These are phyloP conservation scores for Rhinolophus sinicus DNA, from an alignment of 2,113 vertebrate genomes.

Conservation along the genomic window DNA sequence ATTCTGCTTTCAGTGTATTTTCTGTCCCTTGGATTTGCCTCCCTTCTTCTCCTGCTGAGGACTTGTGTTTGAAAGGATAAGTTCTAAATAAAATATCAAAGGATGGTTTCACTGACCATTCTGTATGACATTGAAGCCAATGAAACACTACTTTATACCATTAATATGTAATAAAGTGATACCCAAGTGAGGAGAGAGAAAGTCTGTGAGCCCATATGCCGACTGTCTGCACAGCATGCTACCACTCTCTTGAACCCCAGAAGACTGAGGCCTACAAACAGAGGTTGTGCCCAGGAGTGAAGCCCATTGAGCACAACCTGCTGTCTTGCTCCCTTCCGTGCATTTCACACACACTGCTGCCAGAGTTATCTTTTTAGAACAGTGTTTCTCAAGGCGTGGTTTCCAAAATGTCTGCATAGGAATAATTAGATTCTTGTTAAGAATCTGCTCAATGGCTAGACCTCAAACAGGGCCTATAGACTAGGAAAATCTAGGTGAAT, in stretches of 20 bases:
- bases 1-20: background rate
- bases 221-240: background rate
- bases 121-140: background rate
- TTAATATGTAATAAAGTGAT: background rate
- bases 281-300: fast-evolving
- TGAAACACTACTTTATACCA: background rate
- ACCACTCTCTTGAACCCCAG: fast-evolving
- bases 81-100: background rate
- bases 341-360: background rate
- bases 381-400: background rate
- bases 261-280: fast-evolving
- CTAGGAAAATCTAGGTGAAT: background rate
- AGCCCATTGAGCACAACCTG: background rate
- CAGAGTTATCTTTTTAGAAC: background rate
- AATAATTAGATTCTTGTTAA: background rate
- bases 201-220: fast-evolving
- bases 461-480: background rate
- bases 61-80: background rate
- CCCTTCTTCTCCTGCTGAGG: background rate
- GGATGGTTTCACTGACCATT: background rate
- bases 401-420: background rate
- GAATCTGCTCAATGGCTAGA: background rate
- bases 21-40: background rate
- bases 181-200: background rate
- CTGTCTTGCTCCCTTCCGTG: fast-evolving